These are phyloP conservation scores for Chrysolophus pictus DNA, from an alignment of 2,797 vertebrate species.

Conservation along the genomic window DNA sequence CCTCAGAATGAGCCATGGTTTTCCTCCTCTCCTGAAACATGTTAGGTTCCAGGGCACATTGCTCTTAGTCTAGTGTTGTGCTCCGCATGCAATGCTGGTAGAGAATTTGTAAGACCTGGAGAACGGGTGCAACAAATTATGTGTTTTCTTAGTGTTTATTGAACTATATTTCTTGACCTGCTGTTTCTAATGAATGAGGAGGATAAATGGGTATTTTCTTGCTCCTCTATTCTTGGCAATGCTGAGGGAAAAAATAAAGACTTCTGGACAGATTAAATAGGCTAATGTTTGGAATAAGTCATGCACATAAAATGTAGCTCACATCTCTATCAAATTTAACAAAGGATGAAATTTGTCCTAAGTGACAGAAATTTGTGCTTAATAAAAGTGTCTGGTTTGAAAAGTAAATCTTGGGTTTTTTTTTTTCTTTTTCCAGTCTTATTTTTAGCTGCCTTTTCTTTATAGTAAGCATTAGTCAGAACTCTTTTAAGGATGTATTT, in stretches of 20 bases:
- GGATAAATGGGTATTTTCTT: background rate
- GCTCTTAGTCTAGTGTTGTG: background rate
- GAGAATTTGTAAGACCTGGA: background rate
- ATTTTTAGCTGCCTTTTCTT: background rate
- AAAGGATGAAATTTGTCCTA: background rate
- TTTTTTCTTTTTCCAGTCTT: background rate
- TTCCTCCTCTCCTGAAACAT: background rate
- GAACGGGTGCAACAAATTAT: background rate
- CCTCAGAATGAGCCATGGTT: background rate
- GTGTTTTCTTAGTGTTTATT: background rate
- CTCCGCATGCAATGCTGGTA: background rate
- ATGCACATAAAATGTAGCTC: background rate
- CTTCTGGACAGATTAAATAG: background rate
- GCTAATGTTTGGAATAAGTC: background rate
- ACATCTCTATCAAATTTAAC: background rate
- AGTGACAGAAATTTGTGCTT: background rate
- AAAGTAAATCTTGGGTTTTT: background rate
- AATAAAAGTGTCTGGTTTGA: background rate
- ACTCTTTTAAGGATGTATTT: background rate
- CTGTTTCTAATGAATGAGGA: background rate
- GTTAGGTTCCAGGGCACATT: background rate
- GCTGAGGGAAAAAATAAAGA: background rate
- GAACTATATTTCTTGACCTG: background rate
- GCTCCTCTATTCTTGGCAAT: background rate
- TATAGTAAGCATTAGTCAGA: background rate